phyloP scores from a whole-genome alignment of 2,888 invertebrate genomes.

The Callyntrura guangdongensis region DNA sequence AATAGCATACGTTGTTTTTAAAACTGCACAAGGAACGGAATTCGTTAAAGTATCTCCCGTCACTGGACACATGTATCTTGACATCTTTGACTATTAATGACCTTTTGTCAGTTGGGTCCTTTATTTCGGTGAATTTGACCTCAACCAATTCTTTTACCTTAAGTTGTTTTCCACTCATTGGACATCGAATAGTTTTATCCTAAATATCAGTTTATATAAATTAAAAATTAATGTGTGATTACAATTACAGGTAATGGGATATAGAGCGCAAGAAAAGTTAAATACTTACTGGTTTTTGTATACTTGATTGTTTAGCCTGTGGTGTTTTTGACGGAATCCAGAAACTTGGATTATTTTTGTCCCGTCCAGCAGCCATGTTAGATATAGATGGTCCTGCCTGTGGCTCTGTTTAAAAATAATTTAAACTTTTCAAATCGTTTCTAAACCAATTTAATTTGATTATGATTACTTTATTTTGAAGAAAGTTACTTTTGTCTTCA shows the following conservation, averaged over 20 bases:
- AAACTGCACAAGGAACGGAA: constrained; percentile 96
- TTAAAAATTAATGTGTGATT: too few relatives aligned
- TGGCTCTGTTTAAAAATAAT: constrained; percentile 53
- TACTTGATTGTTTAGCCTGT: constrained; percentile 90
- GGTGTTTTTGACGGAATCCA: constrained; percentile 99
- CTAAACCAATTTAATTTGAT: too few relatives aligned
- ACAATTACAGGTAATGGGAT: too few relatives aligned
- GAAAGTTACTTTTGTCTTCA: constrained; percentile 77
- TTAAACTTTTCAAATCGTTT: too few relatives aligned
- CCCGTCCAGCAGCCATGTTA: constrained; percentile 92
- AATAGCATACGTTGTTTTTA: constrained; percentile 89
- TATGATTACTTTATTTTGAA: not conserved
- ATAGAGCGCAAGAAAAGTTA: too few relatives aligned
- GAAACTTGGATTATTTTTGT: constrained; percentile 96
- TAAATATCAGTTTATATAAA: constrained; percentile 85
- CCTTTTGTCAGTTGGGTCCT: constrained; percentile 93
- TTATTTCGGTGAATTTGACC: constrained; percentile 95
- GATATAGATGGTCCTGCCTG: constrained; percentile 88
- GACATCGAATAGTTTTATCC: constrained; percentile 92
- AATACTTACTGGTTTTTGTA: constrained; percentile 91
- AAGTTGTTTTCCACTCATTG: constrained; percentile 93
- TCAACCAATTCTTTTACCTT: constrained; percentile 97
- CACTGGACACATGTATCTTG: constrained; percentile 98
- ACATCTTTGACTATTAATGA: constrained; percentile 95
- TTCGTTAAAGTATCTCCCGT: constrained; percentile 98